Evolutionary conservation across 2,797 vertebrate species (phyloP).

Genomic region (Helostoma temminkii): DNA sequence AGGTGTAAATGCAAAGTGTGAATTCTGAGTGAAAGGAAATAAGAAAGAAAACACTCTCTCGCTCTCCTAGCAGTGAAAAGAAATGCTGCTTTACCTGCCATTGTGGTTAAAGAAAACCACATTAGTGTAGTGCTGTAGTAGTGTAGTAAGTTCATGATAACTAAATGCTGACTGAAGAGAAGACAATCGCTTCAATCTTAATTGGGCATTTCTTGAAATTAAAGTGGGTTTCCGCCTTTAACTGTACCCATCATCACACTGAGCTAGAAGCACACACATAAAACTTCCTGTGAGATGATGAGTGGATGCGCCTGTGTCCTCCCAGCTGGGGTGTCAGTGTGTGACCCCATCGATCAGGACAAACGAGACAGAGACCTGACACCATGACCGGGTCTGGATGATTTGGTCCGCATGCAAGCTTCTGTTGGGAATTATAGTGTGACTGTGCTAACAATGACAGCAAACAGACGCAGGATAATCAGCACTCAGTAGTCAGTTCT

Average conservation of each 20-base stretch:
- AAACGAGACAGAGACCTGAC: constrained; percentile 53
- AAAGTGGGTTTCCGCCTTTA: neutral
- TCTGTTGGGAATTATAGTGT: constrained; percentile 51
- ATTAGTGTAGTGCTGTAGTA: too few relatives aligned
- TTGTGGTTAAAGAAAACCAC: too few relatives aligned
- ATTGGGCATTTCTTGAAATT: neutral
- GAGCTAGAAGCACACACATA: constrained; percentile 10
- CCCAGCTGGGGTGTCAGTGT: constrained; percentile 21
- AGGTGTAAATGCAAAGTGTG: neutral
- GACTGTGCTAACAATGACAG: constrained; percentile 10
- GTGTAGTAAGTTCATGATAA: neutral
- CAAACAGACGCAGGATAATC: neutral
- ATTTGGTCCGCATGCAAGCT: constrained; percentile 11
- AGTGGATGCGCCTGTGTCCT: constrained; percentile 19
- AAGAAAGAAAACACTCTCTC: too few relatives aligned
- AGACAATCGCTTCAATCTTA: neutral
- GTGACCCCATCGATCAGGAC: constrained; percentile 68
- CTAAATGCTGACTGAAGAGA: neutral
- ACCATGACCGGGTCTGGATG: constrained; percentile 42
- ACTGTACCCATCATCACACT: neutral
- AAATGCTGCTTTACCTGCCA: too few relatives aligned
- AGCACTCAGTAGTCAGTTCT: neutral
- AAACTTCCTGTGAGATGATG: constrained; percentile 29
- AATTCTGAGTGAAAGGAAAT: neutral
- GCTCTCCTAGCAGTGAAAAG: too few relatives aligned